Percentiles rank a stretch among this genome's conserved stretches.
These are phyloP conservation scores for Chirona hameri DNA, from an alignment of 2,888 invertebrate species.

Conservation along the genomic window DNA sequence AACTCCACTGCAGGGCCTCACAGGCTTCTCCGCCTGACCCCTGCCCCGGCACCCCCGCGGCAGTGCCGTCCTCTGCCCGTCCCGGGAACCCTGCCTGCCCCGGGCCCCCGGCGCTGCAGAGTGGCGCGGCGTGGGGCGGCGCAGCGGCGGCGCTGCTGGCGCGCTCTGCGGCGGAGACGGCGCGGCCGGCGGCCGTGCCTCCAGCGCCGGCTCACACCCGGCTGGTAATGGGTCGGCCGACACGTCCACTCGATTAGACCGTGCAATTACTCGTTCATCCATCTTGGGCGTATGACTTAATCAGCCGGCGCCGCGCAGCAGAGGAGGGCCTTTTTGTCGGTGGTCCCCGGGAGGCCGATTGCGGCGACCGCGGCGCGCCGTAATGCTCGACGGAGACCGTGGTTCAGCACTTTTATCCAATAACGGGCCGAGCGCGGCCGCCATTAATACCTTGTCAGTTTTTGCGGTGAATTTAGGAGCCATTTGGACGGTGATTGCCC, in stretches of 20 bases:
- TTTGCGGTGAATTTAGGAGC: conserved; percentile 1
- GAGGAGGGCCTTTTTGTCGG: neutral
- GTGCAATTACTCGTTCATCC: conserved; percentile 27
- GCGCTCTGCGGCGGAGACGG: neutral
- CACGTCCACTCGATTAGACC: conserved; percentile 26
- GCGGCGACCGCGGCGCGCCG: neutral
- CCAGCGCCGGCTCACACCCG: neutral
- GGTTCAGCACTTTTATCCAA: conserved; percentile 12
- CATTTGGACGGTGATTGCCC: neutral
- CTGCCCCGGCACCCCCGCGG: neutral
- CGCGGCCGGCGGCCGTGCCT: neutral
- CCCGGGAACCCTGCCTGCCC: neutral
- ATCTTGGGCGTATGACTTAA: conserved; percentile 23
- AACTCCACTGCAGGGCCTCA: too few relatives aligned
- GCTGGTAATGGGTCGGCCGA: neutral
- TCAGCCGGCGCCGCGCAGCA: neutral
- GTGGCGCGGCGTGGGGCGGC: too few relatives aligned
- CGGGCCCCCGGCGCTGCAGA: too few relatives aligned
- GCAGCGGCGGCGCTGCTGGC: too few relatives aligned
- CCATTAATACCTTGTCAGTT: conserved; percentile 27
- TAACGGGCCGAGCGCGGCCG: conserved; percentile 1
- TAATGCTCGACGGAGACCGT: neutral
- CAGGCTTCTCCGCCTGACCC: neutral
- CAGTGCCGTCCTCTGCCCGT: neutral
- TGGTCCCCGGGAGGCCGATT: conserved; percentile 12